These are phyloP conservation scores for Kuschelorhynchus macadamiae DNA, from an alignment of 2,888 invertebrate species.

Conservation along the genomic window DNA sequence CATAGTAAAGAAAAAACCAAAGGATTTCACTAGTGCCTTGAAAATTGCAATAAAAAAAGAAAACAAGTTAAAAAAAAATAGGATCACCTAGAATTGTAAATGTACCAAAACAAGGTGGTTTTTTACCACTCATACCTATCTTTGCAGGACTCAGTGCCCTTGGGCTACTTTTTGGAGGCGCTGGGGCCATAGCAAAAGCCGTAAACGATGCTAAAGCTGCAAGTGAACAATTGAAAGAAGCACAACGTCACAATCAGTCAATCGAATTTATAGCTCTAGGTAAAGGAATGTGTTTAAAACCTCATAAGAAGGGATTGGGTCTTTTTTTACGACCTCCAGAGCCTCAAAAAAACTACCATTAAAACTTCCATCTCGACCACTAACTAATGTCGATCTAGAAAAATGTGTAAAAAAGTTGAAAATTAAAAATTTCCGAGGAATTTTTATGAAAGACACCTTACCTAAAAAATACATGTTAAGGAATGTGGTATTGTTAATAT, in stretches of 20 bases:
- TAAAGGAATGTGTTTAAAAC: slow-evolving; percentile 23
- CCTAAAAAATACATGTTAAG: neutral
- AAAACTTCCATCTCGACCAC: neutral
- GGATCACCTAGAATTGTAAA: too few species aligned
- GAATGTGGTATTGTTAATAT: too few species aligned
- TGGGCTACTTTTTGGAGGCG: slow-evolving; percentile 31
- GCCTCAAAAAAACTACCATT: slow-evolving; percentile 1
- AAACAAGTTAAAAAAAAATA: neutral
- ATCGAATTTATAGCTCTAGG: slow-evolving; percentile 55
- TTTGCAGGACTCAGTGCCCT: neutral
- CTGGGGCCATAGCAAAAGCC: slow-evolving; percentile 52
- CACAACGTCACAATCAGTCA: slow-evolving; percentile 53
- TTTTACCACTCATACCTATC: slow-evolving; percentile 1
- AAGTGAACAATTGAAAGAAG: slow-evolving; percentile 52
- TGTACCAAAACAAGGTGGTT: too few species aligned
- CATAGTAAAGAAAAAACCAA: neutral
- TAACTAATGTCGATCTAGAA: neutral
- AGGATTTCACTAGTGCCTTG: neutral
- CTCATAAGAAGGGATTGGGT: neutral
- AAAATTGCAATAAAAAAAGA: too few species aligned
- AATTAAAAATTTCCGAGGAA: neutral
- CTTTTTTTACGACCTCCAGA: neutral
- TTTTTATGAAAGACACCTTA: neutral
- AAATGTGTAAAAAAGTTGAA: slow-evolving; percentile 4
- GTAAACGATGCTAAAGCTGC: slow-evolving; percentile 53